These are phyloP conservation scores for Margaritifera margaritifera DNA, from an alignment of 2,888 invertebrate species.

Conservation along the genomic window DNA sequence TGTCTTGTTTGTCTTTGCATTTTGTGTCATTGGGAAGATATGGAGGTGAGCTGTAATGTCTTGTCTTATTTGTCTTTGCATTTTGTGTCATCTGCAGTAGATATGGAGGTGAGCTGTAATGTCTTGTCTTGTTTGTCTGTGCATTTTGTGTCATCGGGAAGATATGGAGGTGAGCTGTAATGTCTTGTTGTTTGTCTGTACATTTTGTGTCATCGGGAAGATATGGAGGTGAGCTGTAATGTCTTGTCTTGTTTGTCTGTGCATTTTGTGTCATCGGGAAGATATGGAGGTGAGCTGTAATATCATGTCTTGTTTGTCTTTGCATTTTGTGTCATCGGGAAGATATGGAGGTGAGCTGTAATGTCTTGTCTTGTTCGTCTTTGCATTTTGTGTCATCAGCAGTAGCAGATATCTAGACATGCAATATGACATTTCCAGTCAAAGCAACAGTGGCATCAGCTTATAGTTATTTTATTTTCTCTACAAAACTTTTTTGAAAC, in stretches of 20 bases:
- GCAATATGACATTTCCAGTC: no score
- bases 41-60: constrained; percentile 35
- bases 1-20: no score
- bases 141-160: constrained; percentile 24
- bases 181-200: neutral
- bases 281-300: constrained; percentile 41
- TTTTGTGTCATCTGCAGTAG: no score
- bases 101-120: constrained; percentile 39
- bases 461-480: no score
- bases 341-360: constrained; percentile 41
- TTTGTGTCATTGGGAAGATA: constrained; percentile 28
- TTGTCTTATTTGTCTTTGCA: neutral
- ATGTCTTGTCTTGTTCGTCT: neutral
- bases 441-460: no score
- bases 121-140: constrained; percentile 1
- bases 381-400: no score
- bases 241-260: constrained; percentile 1
- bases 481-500: no score
- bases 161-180: constrained; percentile 41
- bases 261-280: constrained; percentile 24
- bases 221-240: constrained; percentile 39
- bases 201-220: constrained; percentile 29
- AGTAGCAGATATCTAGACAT: no score
- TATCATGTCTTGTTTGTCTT: neutral
- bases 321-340: constrained; percentile 25